Evolutionary conservation across 2,888 invertebrate genomes (phyloP).

Genomic region (Yponomeuta malinellus): DNA sequence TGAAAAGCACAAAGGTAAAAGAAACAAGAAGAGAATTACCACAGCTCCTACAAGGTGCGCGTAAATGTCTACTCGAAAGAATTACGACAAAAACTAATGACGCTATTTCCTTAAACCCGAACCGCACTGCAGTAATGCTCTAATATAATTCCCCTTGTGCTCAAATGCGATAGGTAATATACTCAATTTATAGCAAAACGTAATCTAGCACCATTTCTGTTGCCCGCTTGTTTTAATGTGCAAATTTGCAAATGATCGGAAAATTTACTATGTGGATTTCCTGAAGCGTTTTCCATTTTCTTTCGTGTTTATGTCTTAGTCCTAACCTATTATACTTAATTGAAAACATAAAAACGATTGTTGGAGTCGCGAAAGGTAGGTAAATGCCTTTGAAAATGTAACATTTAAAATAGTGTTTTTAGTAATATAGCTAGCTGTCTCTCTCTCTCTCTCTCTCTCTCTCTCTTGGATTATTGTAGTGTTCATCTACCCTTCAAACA

Average conservation of each 20-base stretch:
- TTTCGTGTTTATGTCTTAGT: background rate
- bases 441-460: too few relatives aligned
- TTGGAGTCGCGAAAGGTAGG: too few relatives aligned
- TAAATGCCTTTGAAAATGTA: too few relatives aligned
- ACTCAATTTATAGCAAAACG: conserved; percentile 47
- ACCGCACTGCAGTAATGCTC: conserved; percentile 50
- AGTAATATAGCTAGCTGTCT: too few relatives aligned
- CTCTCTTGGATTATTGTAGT: too few relatives aligned
- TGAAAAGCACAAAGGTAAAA: conserved; percentile 19
- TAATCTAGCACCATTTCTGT: background rate
- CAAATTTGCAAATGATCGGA: conserved; percentile 1
- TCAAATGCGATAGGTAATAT: conserved; percentile 60
- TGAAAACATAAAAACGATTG: too few relatives aligned
- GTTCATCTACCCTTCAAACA: too few relatives aligned
- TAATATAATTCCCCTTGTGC: conserved; percentile 66
- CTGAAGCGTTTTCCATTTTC: background rate
- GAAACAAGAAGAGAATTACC: conserved; percentile 31
- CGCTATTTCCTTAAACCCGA: conserved; percentile 59
- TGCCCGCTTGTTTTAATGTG: background rate
- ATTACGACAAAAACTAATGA: conserved; percentile 70
- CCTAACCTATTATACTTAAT: background rate
- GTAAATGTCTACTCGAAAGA: conserved; percentile 58
- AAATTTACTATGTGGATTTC: background rate
- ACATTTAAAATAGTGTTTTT: too few relatives aligned
- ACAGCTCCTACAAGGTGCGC: conserved; percentile 44